Evolutionary conservation across 2,888 invertebrate species (phyloP).

Genomic region (Scaptomyza flava): DNA sequence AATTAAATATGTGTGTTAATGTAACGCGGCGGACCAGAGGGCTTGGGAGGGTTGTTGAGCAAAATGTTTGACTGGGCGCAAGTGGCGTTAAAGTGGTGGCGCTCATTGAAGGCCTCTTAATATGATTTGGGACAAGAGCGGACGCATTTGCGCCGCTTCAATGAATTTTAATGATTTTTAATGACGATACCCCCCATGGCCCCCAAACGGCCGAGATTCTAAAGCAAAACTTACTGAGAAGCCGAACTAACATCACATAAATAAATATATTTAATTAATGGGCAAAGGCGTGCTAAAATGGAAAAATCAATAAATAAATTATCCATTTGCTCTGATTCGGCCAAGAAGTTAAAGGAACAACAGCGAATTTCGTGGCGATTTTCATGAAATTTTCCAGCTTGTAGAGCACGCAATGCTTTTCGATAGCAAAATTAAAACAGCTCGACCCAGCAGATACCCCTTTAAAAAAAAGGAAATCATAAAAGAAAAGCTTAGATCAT

Average conservation of each 20-base stretch:
- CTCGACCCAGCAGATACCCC: neutral
- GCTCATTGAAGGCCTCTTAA: constrained; percentile 40
- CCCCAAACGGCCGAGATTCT: neutral
- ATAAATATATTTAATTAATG: constrained; percentile 63
- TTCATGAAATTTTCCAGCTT: constrained; percentile 44
- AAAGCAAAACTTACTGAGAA: constrained; percentile 12
- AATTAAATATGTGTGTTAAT: constrained; percentile 52
- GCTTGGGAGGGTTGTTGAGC: neutral
- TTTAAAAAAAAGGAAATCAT: neutral
- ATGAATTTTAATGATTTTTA: constrained; percentile 74
- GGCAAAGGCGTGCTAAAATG: constrained; percentile 2
- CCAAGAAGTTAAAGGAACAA: constrained; percentile 6
- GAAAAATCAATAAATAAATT: constrained; percentile 68
- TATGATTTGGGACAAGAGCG: constrained; percentile 52
- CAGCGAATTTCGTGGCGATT: constrained; percentile 55
- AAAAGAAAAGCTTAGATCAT: no score
- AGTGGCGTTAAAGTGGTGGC: constrained; percentile 28
- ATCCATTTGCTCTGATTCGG: constrained; percentile 52
- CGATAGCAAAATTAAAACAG: neutral
- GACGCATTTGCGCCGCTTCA: constrained; percentile 65
- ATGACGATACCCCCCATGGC: constrained; percentile 57
- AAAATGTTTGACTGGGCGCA: constrained; percentile 1
- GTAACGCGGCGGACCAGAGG: neutral
- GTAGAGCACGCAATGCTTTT: constrained; percentile 47
- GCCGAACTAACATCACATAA: constrained; percentile 64